Evolutionary conservation across 2,888 invertebrate species (phyloP).

Genomic region (Lasioglossum marginatum): DNA sequence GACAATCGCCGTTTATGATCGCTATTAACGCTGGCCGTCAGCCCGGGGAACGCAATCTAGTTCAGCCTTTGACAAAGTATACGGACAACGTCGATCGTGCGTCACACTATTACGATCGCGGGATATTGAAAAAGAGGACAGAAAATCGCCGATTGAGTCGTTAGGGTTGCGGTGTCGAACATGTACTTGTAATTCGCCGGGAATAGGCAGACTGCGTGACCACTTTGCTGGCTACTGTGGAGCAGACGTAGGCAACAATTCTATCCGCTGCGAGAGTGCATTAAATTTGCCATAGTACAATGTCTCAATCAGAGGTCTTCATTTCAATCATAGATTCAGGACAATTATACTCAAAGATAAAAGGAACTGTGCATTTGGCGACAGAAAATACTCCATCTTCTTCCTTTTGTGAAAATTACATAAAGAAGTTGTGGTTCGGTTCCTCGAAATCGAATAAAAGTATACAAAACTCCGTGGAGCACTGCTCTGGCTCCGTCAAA

Average conservation of each 20-base stretch:
- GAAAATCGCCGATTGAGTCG: constrained; percentile 22
- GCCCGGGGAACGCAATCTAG: neutral
- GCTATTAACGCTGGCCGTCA: constrained; percentile 39
- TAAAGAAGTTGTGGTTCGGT: too few relatives aligned
- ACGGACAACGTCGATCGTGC: neutral
- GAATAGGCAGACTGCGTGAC: constrained; percentile 2
- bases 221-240: neutral
- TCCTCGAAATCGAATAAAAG: too few relatives aligned
- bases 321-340: too few relatives aligned
- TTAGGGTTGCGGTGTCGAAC: neutral
- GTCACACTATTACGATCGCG: neutral
- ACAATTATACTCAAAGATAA: too few relatives aligned
- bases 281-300: neutral
- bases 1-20: constrained; percentile 53
- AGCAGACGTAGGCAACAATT: neutral
- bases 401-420: too few relatives aligned
- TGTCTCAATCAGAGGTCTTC: neutral
- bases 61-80: neutral
- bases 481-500: too few relatives aligned
- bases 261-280: neutral
- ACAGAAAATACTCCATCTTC: too few relatives aligned
- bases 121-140: neutral
- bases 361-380: too few relatives aligned
- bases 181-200: neutral
- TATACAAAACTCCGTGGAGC: neutral